phyloP scores from a whole-genome alignment of 2,888 invertebrate genomes.

The Campoletis raptor region DNA sequence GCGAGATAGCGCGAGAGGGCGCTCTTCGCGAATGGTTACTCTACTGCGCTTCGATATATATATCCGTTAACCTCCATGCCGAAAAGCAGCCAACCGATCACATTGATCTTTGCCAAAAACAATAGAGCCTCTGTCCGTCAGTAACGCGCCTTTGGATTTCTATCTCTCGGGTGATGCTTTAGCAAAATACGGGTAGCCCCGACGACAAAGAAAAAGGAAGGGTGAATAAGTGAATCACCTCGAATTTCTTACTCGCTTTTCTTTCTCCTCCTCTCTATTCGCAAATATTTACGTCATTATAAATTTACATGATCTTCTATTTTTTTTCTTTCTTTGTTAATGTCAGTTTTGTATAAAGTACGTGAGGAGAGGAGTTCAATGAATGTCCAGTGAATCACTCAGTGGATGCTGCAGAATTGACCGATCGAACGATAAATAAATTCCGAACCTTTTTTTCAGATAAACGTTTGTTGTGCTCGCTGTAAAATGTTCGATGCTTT shows the following conservation, averaged over 20 bases:
- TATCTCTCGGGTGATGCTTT: slow-evolving; percentile 59
- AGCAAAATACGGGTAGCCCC: slow-evolving; percentile 77
- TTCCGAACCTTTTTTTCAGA: too few species aligned
- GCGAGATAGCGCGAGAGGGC: slow-evolving; percentile 57
- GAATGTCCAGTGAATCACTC: background rate
- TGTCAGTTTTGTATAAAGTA: background rate
- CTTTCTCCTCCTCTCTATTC: background rate
- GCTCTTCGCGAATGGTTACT: slow-evolving; percentile 44
- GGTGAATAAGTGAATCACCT: slow-evolving; percentile 75
- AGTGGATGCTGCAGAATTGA: too few species aligned
- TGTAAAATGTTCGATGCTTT: too few species aligned
- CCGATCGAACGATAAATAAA: too few species aligned
- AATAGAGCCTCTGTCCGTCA: slow-evolving; percentile 73
- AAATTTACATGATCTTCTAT: background rate
- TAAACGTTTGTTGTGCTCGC: too few species aligned
- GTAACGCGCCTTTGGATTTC: slow-evolving; percentile 77
- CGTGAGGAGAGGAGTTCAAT: background rate
- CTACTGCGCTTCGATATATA: slow-evolving; percentile 44
- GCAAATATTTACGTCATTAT: background rate
- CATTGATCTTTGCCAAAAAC: slow-evolving; percentile 83
- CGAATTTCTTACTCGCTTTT: slow-evolving; percentile 14
- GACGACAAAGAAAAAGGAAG: slow-evolving; percentile 64
- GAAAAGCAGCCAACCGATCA: slow-evolving; percentile 81
- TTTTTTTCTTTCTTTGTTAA: background rate
- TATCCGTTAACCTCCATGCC: slow-evolving; percentile 72